phyloP scores from a whole-genome alignment of 2,113 vertebrate genomes.

The Pteruthius melanotis region DNA sequence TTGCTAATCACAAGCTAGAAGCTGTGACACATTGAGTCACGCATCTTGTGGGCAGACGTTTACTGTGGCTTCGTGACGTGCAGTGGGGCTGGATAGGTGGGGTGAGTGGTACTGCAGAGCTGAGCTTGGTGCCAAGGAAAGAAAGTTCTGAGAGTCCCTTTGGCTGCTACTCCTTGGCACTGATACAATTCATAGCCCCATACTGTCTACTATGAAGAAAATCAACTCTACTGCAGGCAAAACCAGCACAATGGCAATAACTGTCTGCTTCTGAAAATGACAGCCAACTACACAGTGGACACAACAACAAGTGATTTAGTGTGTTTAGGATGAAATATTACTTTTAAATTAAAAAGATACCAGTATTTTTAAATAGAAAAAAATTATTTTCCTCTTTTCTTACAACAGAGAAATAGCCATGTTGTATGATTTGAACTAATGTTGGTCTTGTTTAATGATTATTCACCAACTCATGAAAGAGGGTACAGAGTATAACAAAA shows the following conservation, averaged over 20 bases:
- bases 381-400: neutral
- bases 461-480: neutral
- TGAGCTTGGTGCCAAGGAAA: neutral
- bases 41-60: fast-evolving
- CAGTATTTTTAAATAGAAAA: neutral
- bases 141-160: neutral
- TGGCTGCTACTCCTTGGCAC: neutral
- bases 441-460: neutral
- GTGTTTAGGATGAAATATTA: neutral
- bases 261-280: neutral
- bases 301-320: neutral
- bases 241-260: neutral
- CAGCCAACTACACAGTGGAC: neutral
- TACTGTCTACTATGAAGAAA: neutral
- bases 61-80: neutral
- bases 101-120: neutral
- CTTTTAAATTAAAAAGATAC: neutral
- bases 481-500: neutral
- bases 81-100: fast-evolving
- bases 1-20: neutral
- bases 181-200: neutral
- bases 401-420: neutral
- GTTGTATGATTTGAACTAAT: neutral
- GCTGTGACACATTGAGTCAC: neutral
- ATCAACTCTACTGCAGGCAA: neutral